Evolutionary conservation across 2,113 vertebrate species (phyloP), one percentile per base, ranked within the genome.

Genomic region (Motacilla alba): DNA sequence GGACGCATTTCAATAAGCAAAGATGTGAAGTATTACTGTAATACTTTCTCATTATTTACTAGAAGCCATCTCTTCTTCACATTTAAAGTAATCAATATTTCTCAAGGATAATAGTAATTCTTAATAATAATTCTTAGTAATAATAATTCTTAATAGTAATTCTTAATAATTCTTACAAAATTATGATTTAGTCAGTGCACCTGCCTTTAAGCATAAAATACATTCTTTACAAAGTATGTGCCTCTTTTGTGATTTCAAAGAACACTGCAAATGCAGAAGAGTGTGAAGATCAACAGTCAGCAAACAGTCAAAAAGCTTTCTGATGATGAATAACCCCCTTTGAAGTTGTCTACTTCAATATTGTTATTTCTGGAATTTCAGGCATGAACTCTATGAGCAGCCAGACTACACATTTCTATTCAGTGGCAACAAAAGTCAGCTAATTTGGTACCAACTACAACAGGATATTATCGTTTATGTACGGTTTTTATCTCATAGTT

Each of bases 361-460:
- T 13, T 92, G 63, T 88, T 95, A 94, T 96, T 97, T 95, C 83
- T 95, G 95, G 94, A 96, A 97, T 97, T 83, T 83, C 52, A 97
- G 86, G 86, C 44, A 97, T 78, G 85, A 97, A 50, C 58, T 78
- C 88, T 72, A 55, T 87, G 82, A 95, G 94, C 79, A 95, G 75
- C 60, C 88, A 92, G 53, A 83, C 69, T 92, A 84, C 52, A 83
- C 76, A 95, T 69, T 94, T 97, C 90, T 79, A 72, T 94, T 89
- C 90, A 91, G 93, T 59, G 82, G 73, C 72, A 97, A 88, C 46
- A 92, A 85, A 95, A 92, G 63, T 85, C 74, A 87, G 70, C 77
- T 95, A 94, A 97, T 96, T 90, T 93, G 82, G 69, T 78, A 94
- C 87, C 18, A 94, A 96, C 83, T 62, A 96, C 12, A 10, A 92